Evolutionary conservation across 2,113 vertebrate species (phyloP).

Genomic region (Zosterops lateralis): DNA sequence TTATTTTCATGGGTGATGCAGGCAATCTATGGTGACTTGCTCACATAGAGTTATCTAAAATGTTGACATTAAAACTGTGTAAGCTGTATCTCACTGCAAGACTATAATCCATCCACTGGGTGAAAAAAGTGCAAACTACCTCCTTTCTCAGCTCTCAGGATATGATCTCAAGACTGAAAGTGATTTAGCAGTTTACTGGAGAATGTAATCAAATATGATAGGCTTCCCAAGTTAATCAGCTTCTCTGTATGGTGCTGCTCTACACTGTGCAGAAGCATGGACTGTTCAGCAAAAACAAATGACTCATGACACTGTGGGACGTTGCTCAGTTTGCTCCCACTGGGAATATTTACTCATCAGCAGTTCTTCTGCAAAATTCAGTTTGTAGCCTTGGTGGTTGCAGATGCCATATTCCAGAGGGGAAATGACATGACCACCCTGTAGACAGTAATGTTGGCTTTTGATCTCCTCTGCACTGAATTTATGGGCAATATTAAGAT

Average conservation of each 20-base stretch:
- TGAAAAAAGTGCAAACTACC: background rate
- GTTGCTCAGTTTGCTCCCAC: background rate
- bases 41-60: background rate
- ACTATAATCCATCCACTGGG: background rate
- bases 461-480: background rate
- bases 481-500: background rate
- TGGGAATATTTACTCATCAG: background rate
- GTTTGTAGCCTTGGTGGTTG: background rate
- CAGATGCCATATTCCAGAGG: background rate
- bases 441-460: background rate
- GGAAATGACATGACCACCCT: background rate
- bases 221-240: accelerated
- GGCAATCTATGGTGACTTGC: background rate
- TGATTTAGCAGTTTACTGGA: background rate
- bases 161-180: background rate
- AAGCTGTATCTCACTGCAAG: background rate
- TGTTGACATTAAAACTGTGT: background rate
- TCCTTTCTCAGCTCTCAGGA: background rate
- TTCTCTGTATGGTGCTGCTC: background rate
- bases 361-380: background rate
- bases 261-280: background rate
- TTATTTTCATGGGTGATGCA: background rate
- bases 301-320: background rate
- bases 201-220: background rate
- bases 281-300: background rate